phyloP scores from a whole-genome alignment of 2,113 vertebrate species.

The Sceloporus tristichus region DNA sequence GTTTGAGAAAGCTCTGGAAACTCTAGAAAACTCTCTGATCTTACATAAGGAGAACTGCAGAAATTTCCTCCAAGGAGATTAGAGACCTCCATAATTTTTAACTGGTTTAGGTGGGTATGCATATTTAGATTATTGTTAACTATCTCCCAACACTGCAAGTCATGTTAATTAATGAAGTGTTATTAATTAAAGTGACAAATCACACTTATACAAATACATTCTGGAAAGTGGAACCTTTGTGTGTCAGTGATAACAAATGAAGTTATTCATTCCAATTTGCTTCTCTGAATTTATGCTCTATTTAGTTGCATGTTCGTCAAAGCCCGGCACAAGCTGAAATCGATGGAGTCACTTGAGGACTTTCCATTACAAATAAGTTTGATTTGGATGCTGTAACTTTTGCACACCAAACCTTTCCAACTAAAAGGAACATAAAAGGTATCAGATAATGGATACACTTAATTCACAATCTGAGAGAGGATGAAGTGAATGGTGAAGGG shows the following conservation, averaged over 20 bases:
- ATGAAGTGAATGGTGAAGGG: too few relatives aligned
- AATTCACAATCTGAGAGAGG: background rate
- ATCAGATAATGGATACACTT: background rate
- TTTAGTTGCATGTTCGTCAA: slow-evolving; percentile 51
- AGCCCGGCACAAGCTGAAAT: slow-evolving; percentile 17
- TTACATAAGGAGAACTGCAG: background rate
- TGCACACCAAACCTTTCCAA: background rate
- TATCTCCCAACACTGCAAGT: background rate
- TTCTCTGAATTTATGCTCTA: slow-evolving; percentile 48
- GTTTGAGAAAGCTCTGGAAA: too few relatives aligned
- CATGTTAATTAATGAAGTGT: slow-evolving; percentile 10
- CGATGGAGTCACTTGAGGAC: background rate
- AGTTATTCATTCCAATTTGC: slow-evolving; percentile 44
- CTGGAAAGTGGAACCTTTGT: background rate
- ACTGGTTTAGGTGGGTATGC: background rate
- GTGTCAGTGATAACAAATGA: slow-evolving; percentile 45
- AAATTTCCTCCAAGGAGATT: background rate
- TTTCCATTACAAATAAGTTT: slow-evolving; percentile 1
- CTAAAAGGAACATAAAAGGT: background rate
- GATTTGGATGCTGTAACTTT: background rate
- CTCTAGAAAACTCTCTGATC: background rate
- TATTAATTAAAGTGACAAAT: slow-evolving; percentile 30
- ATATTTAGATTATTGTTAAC: background rate
- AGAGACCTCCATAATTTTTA: background rate
- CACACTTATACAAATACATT: background rate